Evolutionary conservation across 2,888 invertebrate species (phyloP).

Genomic region (Alviniconcha strummeri): DNA sequence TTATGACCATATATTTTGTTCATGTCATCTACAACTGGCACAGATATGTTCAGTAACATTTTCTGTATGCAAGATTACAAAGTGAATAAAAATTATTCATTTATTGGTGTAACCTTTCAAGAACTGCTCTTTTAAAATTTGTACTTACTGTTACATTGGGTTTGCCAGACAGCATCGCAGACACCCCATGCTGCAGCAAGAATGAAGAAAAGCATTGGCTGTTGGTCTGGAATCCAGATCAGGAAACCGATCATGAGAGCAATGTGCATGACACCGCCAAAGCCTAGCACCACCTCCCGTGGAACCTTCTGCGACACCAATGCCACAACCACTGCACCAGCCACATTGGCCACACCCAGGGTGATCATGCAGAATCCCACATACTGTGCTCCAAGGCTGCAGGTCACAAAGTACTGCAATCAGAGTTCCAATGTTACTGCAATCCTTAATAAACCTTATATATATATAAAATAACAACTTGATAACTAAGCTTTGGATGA

Average conservation of each 20-base stretch:
- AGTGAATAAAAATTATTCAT: no score
- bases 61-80: no score
- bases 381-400: conserved; percentile 68
- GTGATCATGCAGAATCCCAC: conserved; percentile 73
- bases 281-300: conserved; percentile 69
- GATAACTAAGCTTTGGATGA: no score
- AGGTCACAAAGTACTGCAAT: conserved; percentile 70
- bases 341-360: conserved; percentile 67
- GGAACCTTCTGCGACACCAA: conserved; percentile 66
- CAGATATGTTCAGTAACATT: no score
- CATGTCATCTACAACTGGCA: no score
- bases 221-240: conserved; percentile 70
- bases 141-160: conserved; percentile 72
- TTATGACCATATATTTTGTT: no score
- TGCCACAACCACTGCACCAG: conserved; percentile 67
- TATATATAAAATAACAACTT: no score
- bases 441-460: no score
- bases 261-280: conserved; percentile 68
- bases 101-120: no score
- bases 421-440: not conserved
- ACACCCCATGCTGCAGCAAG: conserved; percentile 71
- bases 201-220: conserved; percentile 64
- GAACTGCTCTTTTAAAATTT: no score
- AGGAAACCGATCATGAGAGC: conserved; percentile 70
- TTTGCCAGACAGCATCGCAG: conserved; percentile 73